Evolutionary conservation across 2,888 invertebrate genomes (phyloP), one percentile per base, ranked within the genome.

Genomic region (Phyllotreta striolata): DNA sequence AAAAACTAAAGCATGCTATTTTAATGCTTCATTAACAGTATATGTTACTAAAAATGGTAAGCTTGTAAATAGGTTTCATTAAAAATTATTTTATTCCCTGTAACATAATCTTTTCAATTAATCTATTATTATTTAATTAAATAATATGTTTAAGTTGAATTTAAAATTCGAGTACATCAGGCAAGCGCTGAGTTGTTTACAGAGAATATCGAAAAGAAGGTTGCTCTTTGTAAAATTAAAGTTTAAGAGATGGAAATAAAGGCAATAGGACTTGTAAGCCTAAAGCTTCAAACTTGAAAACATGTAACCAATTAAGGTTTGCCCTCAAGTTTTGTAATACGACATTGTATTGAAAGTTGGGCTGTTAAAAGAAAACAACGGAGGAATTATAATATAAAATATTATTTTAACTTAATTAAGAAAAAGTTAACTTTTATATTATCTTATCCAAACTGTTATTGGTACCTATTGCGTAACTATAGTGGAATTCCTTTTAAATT

Each of bases 251-350:
- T 62, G 57, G 55, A 64, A 70, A 71, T 66, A 68, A 69, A 70
- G 70, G 73, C 72, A 70, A 55, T 63, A 63, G 69, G 67, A 64
- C 73, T 74, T 78, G 78, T 77, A 74, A 70, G 75, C 77, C 76
- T 63, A 47, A 61, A 63, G 72, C 74, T 76, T 74, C 73, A 76
- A 78, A 79, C 34, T 79, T 77, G 78, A 76, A 75, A 77, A 78
- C 79, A 79, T 73, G 77, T 75, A 74, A 76, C 77, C 78, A 78
- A 79, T 79, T 78, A 79, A 76, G 74, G 72, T 66, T 68, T 59
- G 66, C 66, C 74, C 70, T 64, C 67, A 47, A 73, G 76, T 72
- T 67, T 51, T 69, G 67, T 72, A 63, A 70, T 73, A 70, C 62
- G 66, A 71, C 70, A 72, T 74, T 73, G 47, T 58, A 58, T 58